Evolutionary conservation across 2,113 vertebrate species (phyloP), one percentile per base, ranked within the genome.

Genomic region (Ahaetulla prasina): DNA sequence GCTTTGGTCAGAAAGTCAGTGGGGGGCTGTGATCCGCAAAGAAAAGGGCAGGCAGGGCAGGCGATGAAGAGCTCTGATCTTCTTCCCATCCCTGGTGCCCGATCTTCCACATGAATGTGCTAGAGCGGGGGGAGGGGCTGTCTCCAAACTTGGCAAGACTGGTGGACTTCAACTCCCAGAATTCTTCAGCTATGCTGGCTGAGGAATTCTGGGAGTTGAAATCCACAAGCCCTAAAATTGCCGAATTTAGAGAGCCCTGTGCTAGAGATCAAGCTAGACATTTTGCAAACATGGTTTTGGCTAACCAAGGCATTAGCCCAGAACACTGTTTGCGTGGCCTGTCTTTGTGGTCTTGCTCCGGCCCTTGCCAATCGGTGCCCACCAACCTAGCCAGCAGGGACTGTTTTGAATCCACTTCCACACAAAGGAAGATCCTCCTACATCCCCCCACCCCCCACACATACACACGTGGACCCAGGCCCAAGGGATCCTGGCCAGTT

Each of bases 381-480:
- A 5, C 3, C 49, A 12, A 18, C 8, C 68, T 74, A 10, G 2
- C 4, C 35, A 27, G 12, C 74, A 63, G 54, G 27, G n/a, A 55
- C 52, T 20, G 47, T 53, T 39, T 53, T 47, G 47, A 18, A 47
- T 25, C n/a, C 35, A 22, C 23, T 80, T 60, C 80, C 25, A 22
- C 10, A 86, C 25, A 87, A 53, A 86, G 49, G 11, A 45, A 45
- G 47, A 12, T 4, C 3, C 4, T 0, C 3, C 47, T 20, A 25
- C 3, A 1, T 35, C 3, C 2, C 1, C 2, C 20, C 20, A 6
- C 9, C 1, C 0, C 52, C 0, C n/a, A 6, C 27, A 16, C 55
- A 10, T 12, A 8, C 14, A 18, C 50, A 23, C 5, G 1, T 43
- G 16, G 53, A 91, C 10, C 84, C 47, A 52, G 80, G 20, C 54